Conservation (phyloP, 2,113 vertebrate genomes). For the Melanotaenia duboulayi region DNA sequence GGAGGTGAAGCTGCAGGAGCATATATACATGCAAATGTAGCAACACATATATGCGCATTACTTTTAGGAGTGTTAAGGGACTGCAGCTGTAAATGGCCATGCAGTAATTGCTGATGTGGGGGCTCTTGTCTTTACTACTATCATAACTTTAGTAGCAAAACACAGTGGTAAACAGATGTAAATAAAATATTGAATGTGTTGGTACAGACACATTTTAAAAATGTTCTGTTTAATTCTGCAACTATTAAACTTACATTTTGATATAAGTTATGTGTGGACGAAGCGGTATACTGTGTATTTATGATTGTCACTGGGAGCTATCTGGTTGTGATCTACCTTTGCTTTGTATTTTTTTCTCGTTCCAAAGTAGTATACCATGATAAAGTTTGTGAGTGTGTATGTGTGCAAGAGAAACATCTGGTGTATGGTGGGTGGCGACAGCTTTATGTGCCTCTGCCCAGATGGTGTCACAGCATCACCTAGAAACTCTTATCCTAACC, state of each 20-base stretch:
- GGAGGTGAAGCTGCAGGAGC: slow-evolving; percentile 32
- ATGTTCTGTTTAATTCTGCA: slow-evolving; percentile 7
- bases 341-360: slow-evolving; percentile 9
- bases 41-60: slow-evolving; percentile 32
- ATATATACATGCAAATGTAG: slow-evolving; percentile 49
- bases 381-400: slow-evolving; percentile 43
- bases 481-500: slow-evolving; percentile 82
- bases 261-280: slow-evolving; percentile 16
- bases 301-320: slow-evolving; percentile 16
- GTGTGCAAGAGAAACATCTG: slow-evolving; percentile 82
- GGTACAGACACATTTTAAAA: background rate
- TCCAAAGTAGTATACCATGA: slow-evolving; percentile 42
- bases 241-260: background rate
- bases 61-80: slow-evolving; percentile 69
- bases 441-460: slow-evolving; percentile 85
- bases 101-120: slow-evolving; percentile 72
- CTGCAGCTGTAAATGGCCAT: slow-evolving; percentile 62
- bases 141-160: slow-evolving; percentile 55
- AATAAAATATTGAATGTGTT: slow-evolving; percentile 34
- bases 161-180: slow-evolving; percentile 32
- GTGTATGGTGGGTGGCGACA: slow-evolving; percentile 81
- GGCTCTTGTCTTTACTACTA: slow-evolving; percentile 70
- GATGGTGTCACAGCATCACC: slow-evolving; percentile 85
- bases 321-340: slow-evolving; percentile 26
- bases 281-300: slow-evolving; percentile 25